Conservation (phyloP, 2,888 invertebrate species). For the Oeneis ivallda region DNA sequence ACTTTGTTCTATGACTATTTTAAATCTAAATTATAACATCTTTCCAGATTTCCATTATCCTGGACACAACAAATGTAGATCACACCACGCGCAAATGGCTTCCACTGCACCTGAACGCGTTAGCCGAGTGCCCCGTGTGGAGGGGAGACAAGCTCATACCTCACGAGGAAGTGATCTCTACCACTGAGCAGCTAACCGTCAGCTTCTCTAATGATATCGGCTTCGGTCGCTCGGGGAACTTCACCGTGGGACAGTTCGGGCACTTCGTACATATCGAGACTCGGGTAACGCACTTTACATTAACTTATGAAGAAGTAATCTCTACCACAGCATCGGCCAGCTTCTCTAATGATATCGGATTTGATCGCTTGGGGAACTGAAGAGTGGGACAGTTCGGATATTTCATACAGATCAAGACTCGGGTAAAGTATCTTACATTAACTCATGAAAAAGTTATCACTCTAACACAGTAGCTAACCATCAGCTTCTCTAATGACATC, state of each 20-base stretch:
- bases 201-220: slow-evolving; percentile 84
- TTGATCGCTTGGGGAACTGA: slow-evolving; percentile 75
- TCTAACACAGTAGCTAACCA: slow-evolving; percentile 88
- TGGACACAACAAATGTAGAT: slow-evolving; percentile 85
- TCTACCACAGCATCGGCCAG: slow-evolving; percentile 73
- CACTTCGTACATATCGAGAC: slow-evolving; percentile 84
- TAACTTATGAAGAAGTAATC: slow-evolving; percentile 71
- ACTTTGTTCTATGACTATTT: too few species aligned
- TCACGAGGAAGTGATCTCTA: slow-evolving; percentile 88
- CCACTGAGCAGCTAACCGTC: slow-evolving; percentile 89
- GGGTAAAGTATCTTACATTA: slow-evolving; percentile 69
- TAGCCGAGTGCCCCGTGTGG: slow-evolving; percentile 88
- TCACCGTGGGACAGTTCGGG: slow-evolving; percentile 88
- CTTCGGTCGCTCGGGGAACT: slow-evolving; percentile 79
- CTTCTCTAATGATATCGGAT: slow-evolving; percentile 77
- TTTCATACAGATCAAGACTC: slow-evolving; percentile 83
- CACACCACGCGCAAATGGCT: slow-evolving; percentile 85
- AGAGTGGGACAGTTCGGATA: slow-evolving; percentile 88
- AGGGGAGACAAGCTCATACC: slow-evolving; percentile 81
- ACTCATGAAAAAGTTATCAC: slow-evolving; percentile 88
- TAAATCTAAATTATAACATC: too few species aligned
- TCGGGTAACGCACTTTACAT: slow-evolving; percentile 75
- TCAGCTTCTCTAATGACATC: slow-evolving; percentile 82
- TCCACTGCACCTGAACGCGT: slow-evolving; percentile 86
- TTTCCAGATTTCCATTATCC: slow-evolving; percentile 85